phyloP scores from a whole-genome alignment of 2,797 vertebrate genomes.

The Hippoglossus hippoglossus region DNA sequence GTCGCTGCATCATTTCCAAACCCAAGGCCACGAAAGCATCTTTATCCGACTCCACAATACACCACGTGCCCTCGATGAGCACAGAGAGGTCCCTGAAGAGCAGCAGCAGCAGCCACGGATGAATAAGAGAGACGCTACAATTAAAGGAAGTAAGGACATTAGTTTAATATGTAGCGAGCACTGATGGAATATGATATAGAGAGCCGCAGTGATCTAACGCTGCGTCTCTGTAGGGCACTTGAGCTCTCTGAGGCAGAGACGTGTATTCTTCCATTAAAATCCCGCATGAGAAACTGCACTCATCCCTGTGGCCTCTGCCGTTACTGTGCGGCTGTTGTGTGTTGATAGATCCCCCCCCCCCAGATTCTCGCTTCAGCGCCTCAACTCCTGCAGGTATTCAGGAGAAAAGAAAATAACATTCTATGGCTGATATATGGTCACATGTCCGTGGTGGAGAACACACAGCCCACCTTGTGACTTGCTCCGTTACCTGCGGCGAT shows the following conservation, averaged over 20 bases:
- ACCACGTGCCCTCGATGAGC: slow-evolving; percentile 36
- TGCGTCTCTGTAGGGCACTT: slow-evolving; percentile 55
- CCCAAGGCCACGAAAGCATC: no score
- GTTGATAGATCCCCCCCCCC: slow-evolving; percentile 27
- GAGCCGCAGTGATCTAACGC: slow-evolving; percentile 43
- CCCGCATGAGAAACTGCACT: slow-evolving; percentile 3
- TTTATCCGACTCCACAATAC: no score
- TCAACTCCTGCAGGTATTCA: slow-evolving; percentile 32
- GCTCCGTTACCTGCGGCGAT: slow-evolving; percentile 53
- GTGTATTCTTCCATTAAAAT: slow-evolving; percentile 23
- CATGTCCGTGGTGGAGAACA: background rate
- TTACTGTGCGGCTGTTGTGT: slow-evolving; percentile 31
- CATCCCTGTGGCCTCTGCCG: slow-evolving; percentile 13
- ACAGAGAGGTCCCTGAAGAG: slow-evolving; percentile 44
- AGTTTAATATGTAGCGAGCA: slow-evolving; percentile 43
- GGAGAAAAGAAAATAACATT: slow-evolving; percentile 1
- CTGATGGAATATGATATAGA: slow-evolving; percentile 43
- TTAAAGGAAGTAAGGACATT: slow-evolving; percentile 51
- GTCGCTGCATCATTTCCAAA: no score
- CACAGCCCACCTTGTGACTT: slow-evolving; percentile 19
- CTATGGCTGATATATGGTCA: slow-evolving; percentile 30
- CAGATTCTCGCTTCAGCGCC: slow-evolving; percentile 17
- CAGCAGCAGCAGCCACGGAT: slow-evolving; percentile 37
- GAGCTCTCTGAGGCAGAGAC: slow-evolving; percentile 18
- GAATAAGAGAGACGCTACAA: slow-evolving; percentile 50